Percentiles rank a stretch among this genome's conserved stretches.
Conservation (phyloP, 2,797 vertebrate species). For the Pachyuromys duprasi region DNA sequence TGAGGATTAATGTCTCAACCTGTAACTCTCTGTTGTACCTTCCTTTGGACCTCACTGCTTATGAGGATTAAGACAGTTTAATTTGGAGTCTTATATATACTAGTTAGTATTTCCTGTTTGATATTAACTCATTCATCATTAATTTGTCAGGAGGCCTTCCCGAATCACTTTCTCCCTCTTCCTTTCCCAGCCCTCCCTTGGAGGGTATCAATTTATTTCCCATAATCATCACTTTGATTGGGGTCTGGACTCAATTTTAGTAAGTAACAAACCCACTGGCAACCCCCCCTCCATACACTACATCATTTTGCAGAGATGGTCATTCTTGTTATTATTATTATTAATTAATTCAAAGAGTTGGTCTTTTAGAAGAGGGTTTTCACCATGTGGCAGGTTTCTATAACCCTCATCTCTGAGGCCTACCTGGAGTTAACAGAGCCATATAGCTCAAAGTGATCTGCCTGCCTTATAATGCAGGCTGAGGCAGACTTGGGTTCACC, state of each 20-base stretch:
- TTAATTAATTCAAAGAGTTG: no score
- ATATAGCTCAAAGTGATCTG: constrained; percentile 56
- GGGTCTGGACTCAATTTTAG: not conserved
- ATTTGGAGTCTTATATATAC: not conserved
- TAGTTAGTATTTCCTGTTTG: constrained; percentile 60
- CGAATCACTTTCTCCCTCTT: not conserved
- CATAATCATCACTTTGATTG: constrained; percentile 50
- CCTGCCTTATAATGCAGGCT: constrained; percentile 45
- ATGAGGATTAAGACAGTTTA: constrained; percentile 46
- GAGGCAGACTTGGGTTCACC: not conserved
- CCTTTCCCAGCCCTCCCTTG: not conserved
- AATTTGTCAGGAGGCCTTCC: not conserved
- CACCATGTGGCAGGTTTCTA: constrained; percentile 60
- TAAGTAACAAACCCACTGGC: constrained; percentile 53
- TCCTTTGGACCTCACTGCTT: not conserved
- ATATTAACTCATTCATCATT: constrained; percentile 67
- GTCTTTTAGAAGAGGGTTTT: constrained; percentile 59
- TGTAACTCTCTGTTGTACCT: not conserved
- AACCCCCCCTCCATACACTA: not conserved
- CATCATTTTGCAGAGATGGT: not conserved
- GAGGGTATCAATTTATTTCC: constrained; percentile 51
- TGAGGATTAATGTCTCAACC: constrained; percentile 29
- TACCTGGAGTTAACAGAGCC: constrained; percentile 63
- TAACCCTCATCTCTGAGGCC: constrained; percentile 72
- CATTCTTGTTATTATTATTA: not conserved